Conservation (phyloP, 2,113 vertebrate genomes). For the Sitta europaea region DNA sequence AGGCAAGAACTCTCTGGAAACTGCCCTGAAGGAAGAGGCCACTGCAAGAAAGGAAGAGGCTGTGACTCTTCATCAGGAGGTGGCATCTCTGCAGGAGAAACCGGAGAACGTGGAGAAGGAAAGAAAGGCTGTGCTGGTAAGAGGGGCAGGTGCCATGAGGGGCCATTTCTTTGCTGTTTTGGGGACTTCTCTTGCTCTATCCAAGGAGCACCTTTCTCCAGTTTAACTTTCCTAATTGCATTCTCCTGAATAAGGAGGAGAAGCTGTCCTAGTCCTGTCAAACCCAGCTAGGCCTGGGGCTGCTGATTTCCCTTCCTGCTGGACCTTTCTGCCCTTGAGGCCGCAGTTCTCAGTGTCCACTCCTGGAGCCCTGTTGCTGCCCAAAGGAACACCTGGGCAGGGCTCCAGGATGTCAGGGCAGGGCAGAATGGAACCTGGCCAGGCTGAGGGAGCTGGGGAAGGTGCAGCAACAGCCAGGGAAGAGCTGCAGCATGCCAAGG, state of each 20-base stretch:
- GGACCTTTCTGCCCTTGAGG: background rate
- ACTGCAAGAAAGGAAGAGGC: background rate
- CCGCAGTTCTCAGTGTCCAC: background rate
- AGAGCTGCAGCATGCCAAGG: background rate
- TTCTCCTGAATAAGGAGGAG: background rate
- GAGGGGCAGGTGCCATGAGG: background rate
- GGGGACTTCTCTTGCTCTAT: background rate
- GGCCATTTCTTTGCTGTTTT: background rate
- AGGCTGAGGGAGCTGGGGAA: background rate
- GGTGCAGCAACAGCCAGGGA: background rate
- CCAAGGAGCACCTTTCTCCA: background rate
- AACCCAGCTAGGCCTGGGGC: background rate
- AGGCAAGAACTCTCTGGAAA: constrained; percentile 36
- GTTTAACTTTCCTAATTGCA: background rate
- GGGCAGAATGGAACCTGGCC: background rate
- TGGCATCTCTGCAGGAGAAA: constrained; percentile 47
- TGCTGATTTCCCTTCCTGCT: background rate
- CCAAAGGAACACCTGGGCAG: background rate
- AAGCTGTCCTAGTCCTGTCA: background rate
- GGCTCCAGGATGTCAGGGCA: background rate
- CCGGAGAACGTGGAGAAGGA: constrained; percentile 42
- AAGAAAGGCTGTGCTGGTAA: constrained; percentile 60
- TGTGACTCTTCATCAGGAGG: constrained; percentile 10
- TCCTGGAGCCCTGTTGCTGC: background rate
- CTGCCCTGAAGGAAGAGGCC: constrained; percentile 36